phyloP scores from a whole-genome alignment of 2,888 invertebrate genomes.

The Electrophaes corylata region DNA sequence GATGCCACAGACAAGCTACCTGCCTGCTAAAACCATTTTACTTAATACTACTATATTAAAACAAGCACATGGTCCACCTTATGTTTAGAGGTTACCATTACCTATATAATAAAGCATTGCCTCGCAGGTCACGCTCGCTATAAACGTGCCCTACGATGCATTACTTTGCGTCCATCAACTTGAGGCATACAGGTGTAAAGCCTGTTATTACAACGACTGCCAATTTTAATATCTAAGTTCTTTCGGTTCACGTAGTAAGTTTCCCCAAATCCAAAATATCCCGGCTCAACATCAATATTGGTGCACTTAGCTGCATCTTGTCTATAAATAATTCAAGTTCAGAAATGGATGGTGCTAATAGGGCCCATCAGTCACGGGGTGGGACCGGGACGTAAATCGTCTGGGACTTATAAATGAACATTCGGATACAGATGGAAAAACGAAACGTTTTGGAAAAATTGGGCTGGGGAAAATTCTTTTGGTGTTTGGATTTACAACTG shows the following conservation, averaged over 20 bases:
- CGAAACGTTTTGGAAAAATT: conserved; percentile 11
- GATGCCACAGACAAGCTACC: too few species aligned
- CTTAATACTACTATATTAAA: too few species aligned
- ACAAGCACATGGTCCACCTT: too few species aligned
- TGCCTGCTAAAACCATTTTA: too few species aligned
- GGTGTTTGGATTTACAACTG: neutral
- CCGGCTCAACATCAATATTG: conserved; percentile 29
- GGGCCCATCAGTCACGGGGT: conserved; percentile 63
- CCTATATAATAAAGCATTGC: too few species aligned
- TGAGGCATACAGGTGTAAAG: too few species aligned
- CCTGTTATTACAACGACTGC: too few species aligned
- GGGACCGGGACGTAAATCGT: conserved; percentile 67
- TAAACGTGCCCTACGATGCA: too few species aligned
- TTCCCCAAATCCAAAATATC: conserved; percentile 16
- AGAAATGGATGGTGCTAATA: conserved; percentile 69
- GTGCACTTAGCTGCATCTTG: conserved; percentile 65
- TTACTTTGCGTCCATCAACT: too few species aligned
- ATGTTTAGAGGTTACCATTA: too few species aligned
- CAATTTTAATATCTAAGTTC: too few species aligned
- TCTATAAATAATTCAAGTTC: conserved; percentile 69
- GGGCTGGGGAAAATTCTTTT: neutral
- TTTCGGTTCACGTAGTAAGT: conserved; percentile 8
- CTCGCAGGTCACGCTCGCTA: too few species aligned
- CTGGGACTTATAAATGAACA: conserved; percentile 68
- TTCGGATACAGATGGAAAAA: conserved; percentile 21